These are phyloP conservation scores for Globodera ellingtonae DNA, from an alignment of 1,140 invertebrate species.

Conservation along the genomic window DNA sequence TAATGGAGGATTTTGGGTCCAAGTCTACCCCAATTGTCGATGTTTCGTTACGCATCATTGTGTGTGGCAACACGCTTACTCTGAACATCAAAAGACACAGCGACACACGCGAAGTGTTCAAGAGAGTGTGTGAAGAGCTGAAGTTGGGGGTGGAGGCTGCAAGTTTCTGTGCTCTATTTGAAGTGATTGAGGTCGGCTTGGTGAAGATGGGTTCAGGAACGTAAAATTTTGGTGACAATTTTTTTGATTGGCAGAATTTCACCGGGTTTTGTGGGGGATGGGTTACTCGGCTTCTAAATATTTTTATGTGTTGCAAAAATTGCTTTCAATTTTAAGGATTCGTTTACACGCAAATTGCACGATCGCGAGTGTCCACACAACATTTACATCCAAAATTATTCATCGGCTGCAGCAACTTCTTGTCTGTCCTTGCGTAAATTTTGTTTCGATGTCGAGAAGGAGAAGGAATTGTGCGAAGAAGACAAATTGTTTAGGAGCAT, in stretches of 20 bases:
- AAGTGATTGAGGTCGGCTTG: conserved; percentile 79
- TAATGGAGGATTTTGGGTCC: conserved; percentile 58
- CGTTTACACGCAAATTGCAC: conserved; percentile 85
- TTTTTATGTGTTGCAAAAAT: conserved; percentile 71
- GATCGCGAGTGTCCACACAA: conserved; percentile 92
- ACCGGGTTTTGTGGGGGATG: too few species aligned
- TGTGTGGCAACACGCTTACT: conserved; percentile 83
- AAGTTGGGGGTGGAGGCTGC: conserved; percentile 81
- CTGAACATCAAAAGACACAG: conserved; percentile 88
- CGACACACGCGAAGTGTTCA: conserved; percentile 86
- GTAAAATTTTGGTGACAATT: too few species aligned
- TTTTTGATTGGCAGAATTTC: too few species aligned
- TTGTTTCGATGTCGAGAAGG: conserved; percentile 76
- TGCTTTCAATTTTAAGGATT: conserved; percentile 75
- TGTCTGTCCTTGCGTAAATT: conserved; percentile 91
- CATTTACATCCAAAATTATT: conserved; percentile 97
- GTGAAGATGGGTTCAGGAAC: too few species aligned
- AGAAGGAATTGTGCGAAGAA: conserved; percentile 42
- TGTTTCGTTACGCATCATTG: conserved; percentile 85
- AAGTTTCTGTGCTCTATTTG: conserved; percentile 90
- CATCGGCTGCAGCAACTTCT: conserved; percentile 92
- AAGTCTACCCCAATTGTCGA: conserved; percentile 67
- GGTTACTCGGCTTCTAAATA: conserved; percentile 70
- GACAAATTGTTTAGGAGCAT: conserved; percentile 53
- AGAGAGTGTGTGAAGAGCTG: conserved; percentile 71